A percentile compares a stretch with the other conserved stretches of the same genome.
Conservation (phyloP, 2,113 vertebrate genomes). For the Pagrus major region DNA sequence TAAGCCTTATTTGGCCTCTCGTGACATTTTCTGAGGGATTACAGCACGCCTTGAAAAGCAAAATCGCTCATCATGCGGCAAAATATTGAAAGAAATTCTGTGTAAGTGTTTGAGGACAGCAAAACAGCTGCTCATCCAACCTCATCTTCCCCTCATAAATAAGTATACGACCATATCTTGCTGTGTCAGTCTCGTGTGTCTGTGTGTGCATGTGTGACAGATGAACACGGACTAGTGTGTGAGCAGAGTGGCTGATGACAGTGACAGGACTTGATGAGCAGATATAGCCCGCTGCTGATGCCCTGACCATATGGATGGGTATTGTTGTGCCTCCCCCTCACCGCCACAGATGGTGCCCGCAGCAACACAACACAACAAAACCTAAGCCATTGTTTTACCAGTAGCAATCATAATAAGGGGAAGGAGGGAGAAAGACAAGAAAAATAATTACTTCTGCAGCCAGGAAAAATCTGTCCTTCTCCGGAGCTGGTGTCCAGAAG, state of each 20-base stretch:
- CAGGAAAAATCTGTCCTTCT: constrained; percentile 76
- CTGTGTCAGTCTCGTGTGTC: constrained; percentile 56
- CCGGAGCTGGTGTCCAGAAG: constrained; percentile 83
- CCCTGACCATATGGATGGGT: constrained; percentile 85
- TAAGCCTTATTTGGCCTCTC: neutral
- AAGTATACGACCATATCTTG: constrained; percentile 61
- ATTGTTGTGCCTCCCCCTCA: constrained; percentile 84
- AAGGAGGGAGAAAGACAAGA: constrained; percentile 70
- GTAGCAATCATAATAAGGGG: constrained; percentile 79
- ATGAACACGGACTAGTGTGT: constrained; percentile 76
- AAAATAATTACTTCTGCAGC: constrained; percentile 81
- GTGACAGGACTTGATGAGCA: constrained; percentile 84
- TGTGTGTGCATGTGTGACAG: constrained; percentile 59
- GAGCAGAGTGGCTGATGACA: constrained; percentile 77
- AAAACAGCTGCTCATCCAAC: constrained; percentile 64
- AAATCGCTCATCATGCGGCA: neutral
- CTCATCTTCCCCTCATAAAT: constrained; percentile 62
- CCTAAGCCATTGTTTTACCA: constrained; percentile 83
- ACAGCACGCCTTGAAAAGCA: neutral
- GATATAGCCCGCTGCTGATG: constrained; percentile 80
- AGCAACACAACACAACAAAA: constrained; percentile 80
- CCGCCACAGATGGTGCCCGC: constrained; percentile 85
- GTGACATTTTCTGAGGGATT: neutral
- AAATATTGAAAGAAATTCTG: constrained; percentile 8
- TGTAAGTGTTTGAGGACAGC: neutral